A percentile compares a stretch with the other conserved stretches of the same genome.
Evolutionary conservation across 2,797 vertebrate genomes (phyloP).

Genomic region (Aldrovandia affinis): DNA sequence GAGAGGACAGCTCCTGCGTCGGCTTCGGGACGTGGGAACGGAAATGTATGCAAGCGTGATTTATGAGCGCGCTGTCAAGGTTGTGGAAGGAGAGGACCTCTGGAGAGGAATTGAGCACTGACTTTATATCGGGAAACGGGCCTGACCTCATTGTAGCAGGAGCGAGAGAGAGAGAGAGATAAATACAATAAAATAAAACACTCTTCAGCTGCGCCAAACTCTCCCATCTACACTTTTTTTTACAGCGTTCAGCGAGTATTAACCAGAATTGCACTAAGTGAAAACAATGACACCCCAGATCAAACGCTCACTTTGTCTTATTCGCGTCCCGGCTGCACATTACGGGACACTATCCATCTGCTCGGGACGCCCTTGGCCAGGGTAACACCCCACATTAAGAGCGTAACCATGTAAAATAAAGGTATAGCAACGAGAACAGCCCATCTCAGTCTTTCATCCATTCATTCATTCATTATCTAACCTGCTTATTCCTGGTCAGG

Average conservation of each 20-base stretch:
- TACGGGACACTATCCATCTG: constrained; percentile 12
- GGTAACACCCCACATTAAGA: not conserved
- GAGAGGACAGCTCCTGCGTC: not conserved
- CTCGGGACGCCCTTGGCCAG: constrained; percentile 8
- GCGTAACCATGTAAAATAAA: not conserved
- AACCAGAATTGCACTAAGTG: not conserved
- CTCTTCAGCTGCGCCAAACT: not conserved
- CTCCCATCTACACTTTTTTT: not conserved
- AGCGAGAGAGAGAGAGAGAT: not conserved
- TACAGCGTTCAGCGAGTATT: not conserved
- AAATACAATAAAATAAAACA: constrained; percentile 14
- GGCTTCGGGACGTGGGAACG: not conserved
- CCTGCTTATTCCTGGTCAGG: too few species aligned
- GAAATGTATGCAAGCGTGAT: constrained; percentile 6
- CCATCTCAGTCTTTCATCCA: not conserved
- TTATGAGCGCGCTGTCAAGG: constrained; percentile 13
- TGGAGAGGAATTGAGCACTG: constrained; percentile 29
- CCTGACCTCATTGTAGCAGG: constrained; percentile 27
- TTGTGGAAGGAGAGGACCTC: constrained; percentile 2
- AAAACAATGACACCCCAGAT: not conserved
- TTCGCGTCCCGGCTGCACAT: constrained; percentile 1
- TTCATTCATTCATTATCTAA: too few species aligned
- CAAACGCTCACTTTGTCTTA: constrained; percentile 2
- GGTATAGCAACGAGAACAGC: not conserved
- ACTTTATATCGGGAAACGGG: constrained; percentile 26